These are phyloP conservation scores for Phoeniculus purpureus DNA, from an alignment of 2,797 vertebrate genomes.

Conservation along the genomic window DNA sequence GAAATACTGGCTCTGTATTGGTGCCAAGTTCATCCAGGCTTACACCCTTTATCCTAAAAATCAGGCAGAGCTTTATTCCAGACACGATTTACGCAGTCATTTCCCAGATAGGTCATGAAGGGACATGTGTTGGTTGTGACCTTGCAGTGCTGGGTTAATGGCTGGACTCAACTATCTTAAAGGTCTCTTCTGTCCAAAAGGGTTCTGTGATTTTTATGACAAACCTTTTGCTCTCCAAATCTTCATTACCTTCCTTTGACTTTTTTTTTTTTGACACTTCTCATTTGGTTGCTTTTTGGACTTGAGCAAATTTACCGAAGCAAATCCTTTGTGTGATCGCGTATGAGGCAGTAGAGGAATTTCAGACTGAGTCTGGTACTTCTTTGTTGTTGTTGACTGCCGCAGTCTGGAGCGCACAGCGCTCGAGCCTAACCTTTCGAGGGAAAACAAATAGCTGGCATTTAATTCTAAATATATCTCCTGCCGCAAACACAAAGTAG, in stretches of 20 bases:
- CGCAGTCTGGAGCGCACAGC: not conserved
- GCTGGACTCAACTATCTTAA: too few relatives aligned
- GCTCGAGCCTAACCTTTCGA: conserved; percentile 12
- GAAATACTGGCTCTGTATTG: not conserved
- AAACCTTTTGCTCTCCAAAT: not conserved
- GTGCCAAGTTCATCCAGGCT: not conserved
- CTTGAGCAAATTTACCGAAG: not conserved
- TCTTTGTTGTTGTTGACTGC: not conserved
- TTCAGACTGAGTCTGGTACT: not conserved
- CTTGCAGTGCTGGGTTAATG: too few relatives aligned
- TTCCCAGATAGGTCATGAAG: not conserved
- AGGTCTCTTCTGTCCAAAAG: too few relatives aligned
- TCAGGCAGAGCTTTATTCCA: not conserved
- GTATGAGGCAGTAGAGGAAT: not conserved
- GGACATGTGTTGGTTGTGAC: too few relatives aligned
- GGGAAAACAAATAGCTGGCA: conserved; percentile 35
- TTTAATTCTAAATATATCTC: conserved; percentile 40
- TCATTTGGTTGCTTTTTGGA: not conserved
- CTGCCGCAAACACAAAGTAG: conserved; percentile 18
- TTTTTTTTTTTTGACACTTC: not conserved
- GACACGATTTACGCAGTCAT: not conserved
- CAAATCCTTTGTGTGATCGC: not conserved
- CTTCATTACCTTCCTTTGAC: not conserved
- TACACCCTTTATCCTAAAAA: not conserved
- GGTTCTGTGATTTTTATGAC: too few relatives aligned